phyloP scores from a whole-genome alignment of 2,797 vertebrate genomes.

The Gadopsis bispinosus region DNA sequence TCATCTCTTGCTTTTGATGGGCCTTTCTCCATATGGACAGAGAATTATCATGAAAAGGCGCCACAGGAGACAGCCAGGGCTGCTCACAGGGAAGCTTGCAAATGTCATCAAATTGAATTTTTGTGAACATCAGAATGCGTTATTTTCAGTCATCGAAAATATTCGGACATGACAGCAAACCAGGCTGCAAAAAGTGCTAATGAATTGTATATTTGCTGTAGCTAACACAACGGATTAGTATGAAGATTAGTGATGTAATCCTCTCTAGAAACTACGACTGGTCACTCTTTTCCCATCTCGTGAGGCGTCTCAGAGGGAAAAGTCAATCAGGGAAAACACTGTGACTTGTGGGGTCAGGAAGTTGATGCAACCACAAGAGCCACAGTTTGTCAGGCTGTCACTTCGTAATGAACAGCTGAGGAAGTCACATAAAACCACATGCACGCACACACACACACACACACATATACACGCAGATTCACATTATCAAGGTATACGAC shows the following conservation, averaged over 20 bases:
- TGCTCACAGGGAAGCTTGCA: conserved; percentile 29
- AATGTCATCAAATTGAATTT: conserved; percentile 64
- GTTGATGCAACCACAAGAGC: conserved; percentile 68
- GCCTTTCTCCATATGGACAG: conserved; percentile 68
- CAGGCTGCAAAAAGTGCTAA: conserved; percentile 6
- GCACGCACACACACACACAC: conserved; percentile 3
- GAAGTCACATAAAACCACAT: conserved; percentile 62
- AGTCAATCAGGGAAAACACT: conserved; percentile 73
- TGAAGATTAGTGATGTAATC: conserved; percentile 37
- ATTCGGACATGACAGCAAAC: background rate
- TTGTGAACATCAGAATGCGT: conserved; percentile 1
- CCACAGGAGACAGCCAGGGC: conserved; percentile 34
- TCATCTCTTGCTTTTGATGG: conserved; percentile 82
- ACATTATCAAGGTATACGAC: conserved; percentile 14
- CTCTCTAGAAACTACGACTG: conserved; percentile 45
- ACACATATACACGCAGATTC: conserved; percentile 25
- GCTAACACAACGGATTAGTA: conserved; percentile 19
- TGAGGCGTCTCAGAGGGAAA: conserved; percentile 65
- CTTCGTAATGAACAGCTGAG: conserved; percentile 73
- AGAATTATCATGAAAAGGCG: conserved; percentile 69
- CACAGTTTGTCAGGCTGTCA: conserved; percentile 80
- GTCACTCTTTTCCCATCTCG: conserved; percentile 40
- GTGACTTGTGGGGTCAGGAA: conserved; percentile 77
- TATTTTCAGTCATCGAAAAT: background rate
- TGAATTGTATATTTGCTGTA: background rate